Base-by-base conservation (phyloP, 2,888 invertebrate species). In the Philopedon plagiatum region DNA sequence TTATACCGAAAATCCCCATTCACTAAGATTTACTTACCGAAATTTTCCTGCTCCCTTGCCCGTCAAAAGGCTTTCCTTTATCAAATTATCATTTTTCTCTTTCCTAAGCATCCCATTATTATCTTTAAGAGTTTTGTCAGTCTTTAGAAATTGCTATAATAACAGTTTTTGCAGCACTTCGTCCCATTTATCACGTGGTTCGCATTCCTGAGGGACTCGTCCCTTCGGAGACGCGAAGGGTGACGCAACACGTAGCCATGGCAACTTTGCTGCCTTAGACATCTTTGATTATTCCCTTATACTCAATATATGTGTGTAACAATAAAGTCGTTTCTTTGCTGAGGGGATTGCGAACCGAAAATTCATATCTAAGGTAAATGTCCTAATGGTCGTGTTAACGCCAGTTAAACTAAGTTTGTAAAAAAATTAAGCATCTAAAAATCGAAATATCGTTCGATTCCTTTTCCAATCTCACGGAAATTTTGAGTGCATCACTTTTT, bases 191-290 rank as follows among this genome's bases (percentile, higher is more conserved):
- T 70, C 64, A 70, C 64, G 63, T 60, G 60, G 64, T 46, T 61
- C 37, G 64, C 64, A 63, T 64, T 70, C 70, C 51, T 58, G 26
- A 26, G 57, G 70, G 60, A 51, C 26, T 58, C 49, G 58, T 57
- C 64, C 56, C 57, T 60, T 58, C 64, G 29, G 37, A 46, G 15
- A 34, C 37, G 19, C 19, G 44, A 41, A 44, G 62, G 51, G 71
- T 71, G 71, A 71, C 71, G 71, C 64, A 71, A 65, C 71, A 64
- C 61, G 65, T 71, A 60, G 26, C 60, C 71, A 71, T 71, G 66
- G 66, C 65, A 65, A 65, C 65, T 37, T 56, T 26, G 54, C 71
- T 66, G 71, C 51, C 56, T 51, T 34, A 61, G 71, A 65, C 56
- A 57, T 65, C 44, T 41, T 19, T 61, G 26, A 61, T 44, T 61